phyloP scores from a whole-genome alignment of 2,113 vertebrate genomes.

The Menura novaehollandiae region DNA sequence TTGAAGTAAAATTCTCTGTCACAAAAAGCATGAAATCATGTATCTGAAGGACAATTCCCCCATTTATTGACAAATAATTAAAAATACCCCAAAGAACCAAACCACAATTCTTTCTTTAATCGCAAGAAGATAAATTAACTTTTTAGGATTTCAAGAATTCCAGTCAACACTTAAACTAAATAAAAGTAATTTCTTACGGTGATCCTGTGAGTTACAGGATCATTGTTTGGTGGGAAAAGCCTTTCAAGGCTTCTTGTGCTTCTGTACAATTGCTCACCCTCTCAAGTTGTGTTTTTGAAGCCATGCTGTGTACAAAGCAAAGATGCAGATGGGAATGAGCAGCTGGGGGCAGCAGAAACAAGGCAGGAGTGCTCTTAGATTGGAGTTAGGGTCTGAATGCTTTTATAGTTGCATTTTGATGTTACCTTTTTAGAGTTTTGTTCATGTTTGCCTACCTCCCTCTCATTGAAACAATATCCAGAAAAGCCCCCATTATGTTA shows the following conservation, averaged over 20 bases:
- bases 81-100: neutral
- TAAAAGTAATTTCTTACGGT: neutral
- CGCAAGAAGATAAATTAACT: neutral
- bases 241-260: neutral
- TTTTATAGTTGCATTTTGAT: neutral
- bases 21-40: neutral
- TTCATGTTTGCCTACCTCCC: neutral
- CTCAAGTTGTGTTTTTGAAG: neutral
- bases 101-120: neutral
- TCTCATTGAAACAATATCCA: neutral
- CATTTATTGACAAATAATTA: neutral
- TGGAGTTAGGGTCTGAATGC: neutral
- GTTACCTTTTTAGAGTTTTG: neutral
- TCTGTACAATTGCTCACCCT: neutral
- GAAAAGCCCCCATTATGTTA: neutral
- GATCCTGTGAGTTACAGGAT: neutral
- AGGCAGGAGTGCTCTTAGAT: neutral
- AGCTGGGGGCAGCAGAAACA: slow-evolving; percentile 24
- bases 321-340: neutral
- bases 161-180: neutral
- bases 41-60: neutral
- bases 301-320: no score
- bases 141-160: neutral
- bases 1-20: neutral
- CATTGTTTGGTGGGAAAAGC: neutral